Conservation (phyloP, 2,888 invertebrate species). For the Troides helena region DNA sequence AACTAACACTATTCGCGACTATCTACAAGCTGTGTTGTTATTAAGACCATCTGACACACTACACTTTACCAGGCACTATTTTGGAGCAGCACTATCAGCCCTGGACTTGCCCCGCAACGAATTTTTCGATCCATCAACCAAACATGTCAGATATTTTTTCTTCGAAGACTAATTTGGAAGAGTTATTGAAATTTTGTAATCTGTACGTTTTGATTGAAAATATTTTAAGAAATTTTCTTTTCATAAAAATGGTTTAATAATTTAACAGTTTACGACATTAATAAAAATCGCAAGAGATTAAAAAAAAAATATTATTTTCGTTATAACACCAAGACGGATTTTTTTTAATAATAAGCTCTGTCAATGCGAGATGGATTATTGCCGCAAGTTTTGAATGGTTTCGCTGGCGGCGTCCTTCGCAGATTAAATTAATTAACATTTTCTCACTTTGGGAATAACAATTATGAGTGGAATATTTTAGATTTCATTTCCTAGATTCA, state of each 20-base stretch:
- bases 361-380: slow-evolving; percentile 11
- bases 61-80: slow-evolving; percentile 80
- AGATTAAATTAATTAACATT: slow-evolving; percentile 27
- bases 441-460: slow-evolving; percentile 19
- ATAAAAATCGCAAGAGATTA: slow-evolving; percentile 5
- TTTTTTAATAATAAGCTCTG: not conserved
- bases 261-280: not conserved
- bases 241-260: not conserved
- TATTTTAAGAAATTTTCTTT: not conserved
- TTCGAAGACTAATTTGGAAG: slow-evolving; percentile 56
- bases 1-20: slow-evolving; percentile 80
- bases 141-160: slow-evolving; percentile 68
- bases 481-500: slow-evolving; percentile 24
- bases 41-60: slow-evolving; percentile 79
- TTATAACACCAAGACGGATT: not conserved
- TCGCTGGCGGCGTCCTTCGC: slow-evolving; percentile 9
- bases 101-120: slow-evolving; percentile 72
- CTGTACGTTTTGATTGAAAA: too few species aligned
- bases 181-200: too few species aligned
- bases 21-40: slow-evolving; percentile 79
- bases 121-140: slow-evolving; percentile 66
- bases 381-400: slow-evolving; percentile 21
- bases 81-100: slow-evolving; percentile 70
- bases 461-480: slow-evolving; percentile 22
- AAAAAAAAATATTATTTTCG: not conserved